Evolutionary conservation across 1,140 invertebrate genomes (phyloP).

Genomic region (Scaptomyza graminum): DNA sequence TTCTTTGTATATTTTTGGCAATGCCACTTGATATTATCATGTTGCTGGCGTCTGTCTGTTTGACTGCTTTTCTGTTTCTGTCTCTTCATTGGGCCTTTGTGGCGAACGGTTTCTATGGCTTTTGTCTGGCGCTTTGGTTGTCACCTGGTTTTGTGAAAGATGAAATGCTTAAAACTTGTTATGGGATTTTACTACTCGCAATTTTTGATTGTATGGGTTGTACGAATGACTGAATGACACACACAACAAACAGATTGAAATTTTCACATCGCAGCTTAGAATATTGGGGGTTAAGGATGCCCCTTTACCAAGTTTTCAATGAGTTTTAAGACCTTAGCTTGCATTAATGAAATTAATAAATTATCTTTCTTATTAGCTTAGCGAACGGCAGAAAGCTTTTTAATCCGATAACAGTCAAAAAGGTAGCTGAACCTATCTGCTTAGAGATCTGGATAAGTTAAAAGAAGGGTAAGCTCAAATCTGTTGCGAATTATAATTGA

Average conservation of each 20-base stretch:
- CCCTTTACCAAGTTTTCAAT: slow-evolving; percentile 22
- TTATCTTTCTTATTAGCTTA: slow-evolving; percentile 13
- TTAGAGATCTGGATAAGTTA: not conserved
- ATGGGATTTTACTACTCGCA: slow-evolving; percentile 53
- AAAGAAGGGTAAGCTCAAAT: not conserved
- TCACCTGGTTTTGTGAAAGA: slow-evolving; percentile 60
- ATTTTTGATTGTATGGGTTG: slow-evolving; percentile 26
- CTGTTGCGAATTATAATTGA: slow-evolving; percentile 12
- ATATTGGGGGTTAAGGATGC: not conserved
- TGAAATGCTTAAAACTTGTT: slow-evolving; percentile 62
- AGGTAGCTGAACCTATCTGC: not conserved
- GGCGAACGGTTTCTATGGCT: slow-evolving; percentile 23
- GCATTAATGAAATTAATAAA: slow-evolving; percentile 21
- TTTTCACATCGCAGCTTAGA: slow-evolving; percentile 57
- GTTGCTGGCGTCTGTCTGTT: slow-evolving; percentile 11
- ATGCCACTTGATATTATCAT: slow-evolving; percentile 79
- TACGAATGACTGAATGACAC: slow-evolving; percentile 31
- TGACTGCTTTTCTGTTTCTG: slow-evolving; percentile 7
- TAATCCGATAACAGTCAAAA: slow-evolving; percentile 1
- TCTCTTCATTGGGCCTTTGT: slow-evolving; percentile 15
- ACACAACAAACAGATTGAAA: slow-evolving; percentile 65
- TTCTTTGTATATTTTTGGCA: slow-evolving; percentile 54
- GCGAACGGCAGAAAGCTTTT: not conserved
- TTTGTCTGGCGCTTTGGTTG: slow-evolving; percentile 42
- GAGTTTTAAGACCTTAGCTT: not conserved